Base-by-base conservation (phyloP, 1,140 invertebrate species). In the Papilio glaucus region DNA sequence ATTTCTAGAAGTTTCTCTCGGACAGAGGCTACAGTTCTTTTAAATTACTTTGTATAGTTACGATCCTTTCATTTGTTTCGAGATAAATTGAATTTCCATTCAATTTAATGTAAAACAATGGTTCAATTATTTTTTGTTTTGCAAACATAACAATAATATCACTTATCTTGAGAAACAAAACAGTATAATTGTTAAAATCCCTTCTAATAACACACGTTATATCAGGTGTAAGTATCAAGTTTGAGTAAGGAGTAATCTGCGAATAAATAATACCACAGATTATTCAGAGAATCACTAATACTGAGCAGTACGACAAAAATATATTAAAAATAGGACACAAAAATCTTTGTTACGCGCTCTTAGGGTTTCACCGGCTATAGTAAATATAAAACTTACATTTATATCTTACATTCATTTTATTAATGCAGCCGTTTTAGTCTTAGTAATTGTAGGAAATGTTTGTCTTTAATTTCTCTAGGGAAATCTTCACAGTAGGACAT, bases 31-130 rank as follows among this genome's bases (percentile, higher is more conserved):
- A 57, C 45, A 49, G 45, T 57, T 57, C 49, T 57, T 57, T 57
- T 57, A 57, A 57, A 57, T 57, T 57, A 57, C 49, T 57, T 57
- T 57, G 21, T 57, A 24, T 53, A 57, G 49, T 26, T 57, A 21
- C 49, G 49, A 57, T 57, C 21, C 49, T 24, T 45, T 13, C 10
- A 57, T 57, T 57, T 57, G 10, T 57, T 26, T 24, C 18, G 9
- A 24, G 49, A 26, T 13, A 57, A 57, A 57, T 57, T 57, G 49
- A 57, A 57, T 57, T 57, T 24, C 9, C 12, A 33, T 33, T 33
- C 6, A 24, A 21, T 49, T 49, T 21, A 49, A 49, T 49, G 18
- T 21, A 49, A 49, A 18, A 9, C 18, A 49, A 24, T 21, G 8
- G 45, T 21, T 49, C 18, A 26, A 24, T 57, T 26, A 12, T 57